These are phyloP conservation scores for Linnaemya vulpina DNA, from an alignment of 2,888 invertebrate genomes.

Conservation along the genomic window DNA sequence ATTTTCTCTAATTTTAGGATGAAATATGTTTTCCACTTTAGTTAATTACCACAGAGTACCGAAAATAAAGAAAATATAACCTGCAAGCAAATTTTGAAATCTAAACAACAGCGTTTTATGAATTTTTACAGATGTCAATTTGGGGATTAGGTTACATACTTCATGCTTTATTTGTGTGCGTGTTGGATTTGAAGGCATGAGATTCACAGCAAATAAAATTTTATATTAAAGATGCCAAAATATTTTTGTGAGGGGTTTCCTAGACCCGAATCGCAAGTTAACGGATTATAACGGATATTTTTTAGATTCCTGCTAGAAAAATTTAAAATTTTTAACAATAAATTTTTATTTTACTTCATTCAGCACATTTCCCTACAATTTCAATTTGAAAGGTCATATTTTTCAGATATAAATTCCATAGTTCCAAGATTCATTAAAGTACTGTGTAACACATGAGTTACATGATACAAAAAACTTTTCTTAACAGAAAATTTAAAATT, in stretches of 20 bases:
- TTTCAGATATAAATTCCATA: no score
- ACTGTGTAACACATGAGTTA: no score
- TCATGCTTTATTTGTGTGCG: not conserved
- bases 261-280: not conserved
- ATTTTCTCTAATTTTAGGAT: constrained; percentile 67
- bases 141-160: constrained; percentile 44
- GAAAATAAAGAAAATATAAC: constrained; percentile 14
- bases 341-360: no score
- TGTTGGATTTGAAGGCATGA: not conserved
- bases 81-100: not conserved
- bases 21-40: constrained; percentile 72
- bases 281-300: not conserved
- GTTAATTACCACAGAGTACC: constrained; percentile 70
- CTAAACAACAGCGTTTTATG: constrained; percentile 2
- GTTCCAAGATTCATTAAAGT: no score
- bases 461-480: no score
- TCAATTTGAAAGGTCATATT: no score
- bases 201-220: not conserved
- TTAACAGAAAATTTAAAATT: no score
- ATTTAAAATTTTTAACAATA: no score
- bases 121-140: constrained; percentile 55
- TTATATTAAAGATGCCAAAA: not conserved
- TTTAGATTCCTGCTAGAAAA: not conserved
- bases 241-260: not conserved
- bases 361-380: no score